Conservation (phyloP, 2,888 invertebrate genomes). For the Sphecodes monilicornis region DNA sequence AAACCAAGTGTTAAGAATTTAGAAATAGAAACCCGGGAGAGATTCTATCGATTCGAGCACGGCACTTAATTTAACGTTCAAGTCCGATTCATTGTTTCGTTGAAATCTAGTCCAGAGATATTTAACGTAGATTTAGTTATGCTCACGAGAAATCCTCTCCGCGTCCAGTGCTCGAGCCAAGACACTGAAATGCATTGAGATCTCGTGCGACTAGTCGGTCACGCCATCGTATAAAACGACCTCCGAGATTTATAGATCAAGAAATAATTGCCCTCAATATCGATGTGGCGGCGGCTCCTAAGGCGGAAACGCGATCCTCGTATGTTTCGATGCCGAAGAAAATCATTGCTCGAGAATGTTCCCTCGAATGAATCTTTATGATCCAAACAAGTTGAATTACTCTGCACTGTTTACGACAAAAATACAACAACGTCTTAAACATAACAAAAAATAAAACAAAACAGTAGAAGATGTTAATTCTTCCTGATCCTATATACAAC, state of each 20-base stretch:
- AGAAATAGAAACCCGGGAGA: no score
- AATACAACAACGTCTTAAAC: no score
- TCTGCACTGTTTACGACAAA: no score
- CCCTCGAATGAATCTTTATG: neutral
- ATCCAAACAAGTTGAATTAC: neutral
- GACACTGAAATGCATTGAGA: conserved; percentile 56
- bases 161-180: neutral
- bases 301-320: conserved; percentile 30
- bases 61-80: no score
- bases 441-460: no score
- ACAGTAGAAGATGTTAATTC: no score
- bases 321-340: neutral
- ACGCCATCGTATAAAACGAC: conserved; percentile 55
- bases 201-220: conserved; percentile 51
- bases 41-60: no score
- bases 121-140: neutral
- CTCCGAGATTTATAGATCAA: conserved; percentile 55
- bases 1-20: no score
- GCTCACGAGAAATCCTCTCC: conserved; percentile 31
- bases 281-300: conserved; percentile 26
- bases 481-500: no score
- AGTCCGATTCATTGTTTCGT: no score
- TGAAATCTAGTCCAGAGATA: no score
- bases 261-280: conserved; percentile 59
- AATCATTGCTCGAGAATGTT: neutral